These are phyloP conservation scores for Notodonta dromedarius DNA, from an alignment of 2,888 invertebrate genomes.

Conservation along the genomic window DNA sequence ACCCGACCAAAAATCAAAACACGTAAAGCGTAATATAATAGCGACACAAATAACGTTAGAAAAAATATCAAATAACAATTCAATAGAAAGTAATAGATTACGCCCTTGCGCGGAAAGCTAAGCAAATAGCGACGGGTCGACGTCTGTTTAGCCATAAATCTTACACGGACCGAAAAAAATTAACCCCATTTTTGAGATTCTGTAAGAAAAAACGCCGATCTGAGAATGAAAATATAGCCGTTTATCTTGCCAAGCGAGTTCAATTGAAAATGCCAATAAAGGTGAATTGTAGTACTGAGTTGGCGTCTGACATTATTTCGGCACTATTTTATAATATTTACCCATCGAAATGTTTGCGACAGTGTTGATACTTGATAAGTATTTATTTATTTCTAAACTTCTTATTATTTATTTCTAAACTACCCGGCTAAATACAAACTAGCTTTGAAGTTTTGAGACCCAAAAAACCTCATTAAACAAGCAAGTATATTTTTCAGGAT, in stretches of 20 bases:
- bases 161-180: slow-evolving; percentile 3
- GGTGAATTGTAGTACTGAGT: slow-evolving; percentile 3
- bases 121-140: slow-evolving; percentile 18
- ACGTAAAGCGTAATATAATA: neutral
- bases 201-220: slow-evolving; percentile 5
- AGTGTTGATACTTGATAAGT: too few relatives aligned
- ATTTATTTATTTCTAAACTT: too few relatives aligned
- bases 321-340: neutral
- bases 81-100: slow-evolving; percentile 7
- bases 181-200: slow-evolving; percentile 5
- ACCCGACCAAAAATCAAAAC: neutral
- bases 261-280: slow-evolving; percentile 7
- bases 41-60: slow-evolving; percentile 1
- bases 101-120: slow-evolving; percentile 7
- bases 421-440: too few relatives aligned
- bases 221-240: slow-evolving; percentile 3
- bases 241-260: slow-evolving; percentile 6
- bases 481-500: too few relatives aligned
- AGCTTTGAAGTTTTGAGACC: too few relatives aligned
- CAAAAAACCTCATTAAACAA: too few relatives aligned
- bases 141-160: slow-evolving; percentile 18
- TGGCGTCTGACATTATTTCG: neutral
- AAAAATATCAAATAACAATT: slow-evolving; percentile 8
- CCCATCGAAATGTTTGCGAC: too few relatives aligned
- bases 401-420: too few relatives aligned